A percentile compares a stretch with the other conserved stretches of the same genome.
Evolutionary conservation across 2,888 invertebrate genomes (phyloP).

Genomic region (Rhagium mordax): DNA sequence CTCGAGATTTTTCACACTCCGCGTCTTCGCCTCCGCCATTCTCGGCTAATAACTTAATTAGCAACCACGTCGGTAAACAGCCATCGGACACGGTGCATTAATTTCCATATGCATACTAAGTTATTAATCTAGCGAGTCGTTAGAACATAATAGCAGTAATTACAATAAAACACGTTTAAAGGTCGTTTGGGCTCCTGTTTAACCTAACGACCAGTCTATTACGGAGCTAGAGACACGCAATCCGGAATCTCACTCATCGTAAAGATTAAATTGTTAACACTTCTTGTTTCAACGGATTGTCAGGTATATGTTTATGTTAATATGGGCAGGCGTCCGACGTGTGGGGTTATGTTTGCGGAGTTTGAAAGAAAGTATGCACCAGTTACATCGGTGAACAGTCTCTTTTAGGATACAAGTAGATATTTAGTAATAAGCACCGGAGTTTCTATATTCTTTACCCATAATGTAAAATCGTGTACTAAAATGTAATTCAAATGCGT

Average conservation of each 20-base stretch:
- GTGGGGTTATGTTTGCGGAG: neutral
- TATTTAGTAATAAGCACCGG: too few species aligned
- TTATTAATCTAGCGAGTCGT: conserved; percentile 40
- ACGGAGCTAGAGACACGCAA: conserved; percentile 40
- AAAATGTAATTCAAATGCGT: too few species aligned
- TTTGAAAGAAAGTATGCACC: too few species aligned
- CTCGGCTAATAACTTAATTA: conserved; percentile 1
- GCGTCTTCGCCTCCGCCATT: neutral
- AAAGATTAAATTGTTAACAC: conserved; percentile 10
- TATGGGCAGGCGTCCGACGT: neutral
- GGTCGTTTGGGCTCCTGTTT: conserved; percentile 46
- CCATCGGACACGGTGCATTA: neutral
- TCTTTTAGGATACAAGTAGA: too few species aligned
- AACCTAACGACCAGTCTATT: conserved; percentile 44
- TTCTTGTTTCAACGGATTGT: conserved; percentile 7
- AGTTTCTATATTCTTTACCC: too few species aligned
- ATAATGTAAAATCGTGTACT: too few species aligned
- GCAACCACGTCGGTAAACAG: neutral
- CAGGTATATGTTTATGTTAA: neutral
- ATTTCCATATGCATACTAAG: conserved; percentile 33
- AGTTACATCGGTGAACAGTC: too few species aligned
- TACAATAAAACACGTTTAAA: conserved; percentile 44
- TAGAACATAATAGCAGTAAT: conserved; percentile 46
- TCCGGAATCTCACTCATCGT: neutral
- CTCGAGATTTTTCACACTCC: neutral